Evolutionary conservation across 2,888 invertebrate species (phyloP).

Genomic region (Diarsia mendica): DNA sequence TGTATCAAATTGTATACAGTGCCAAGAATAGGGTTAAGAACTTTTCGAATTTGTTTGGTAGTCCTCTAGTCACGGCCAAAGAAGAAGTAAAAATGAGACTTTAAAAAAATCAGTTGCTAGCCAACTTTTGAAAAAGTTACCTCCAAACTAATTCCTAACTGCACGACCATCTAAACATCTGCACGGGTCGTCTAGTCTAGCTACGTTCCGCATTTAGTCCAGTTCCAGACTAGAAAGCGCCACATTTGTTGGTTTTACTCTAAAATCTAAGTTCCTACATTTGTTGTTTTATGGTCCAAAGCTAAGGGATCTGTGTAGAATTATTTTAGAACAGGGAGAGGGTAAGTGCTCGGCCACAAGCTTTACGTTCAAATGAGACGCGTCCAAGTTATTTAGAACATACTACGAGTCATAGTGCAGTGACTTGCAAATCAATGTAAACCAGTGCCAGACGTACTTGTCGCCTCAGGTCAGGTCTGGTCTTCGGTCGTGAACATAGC

Average conservation of each 20-base stretch:
- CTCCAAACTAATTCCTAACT: slow-evolving; percentile 48
- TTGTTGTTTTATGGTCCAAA: slow-evolving; percentile 54
- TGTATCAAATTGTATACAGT: too few relatives aligned
- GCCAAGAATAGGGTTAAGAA: too few relatives aligned
- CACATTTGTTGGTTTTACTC: slow-evolving; percentile 55
- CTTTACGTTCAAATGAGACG: neutral
- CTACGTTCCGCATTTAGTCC: slow-evolving; percentile 59
- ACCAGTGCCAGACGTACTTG: neutral
- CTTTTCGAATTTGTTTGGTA: too few relatives aligned
- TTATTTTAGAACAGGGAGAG: slow-evolving; percentile 50
- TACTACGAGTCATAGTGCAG: neutral
- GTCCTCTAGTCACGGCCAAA: too few relatives aligned
- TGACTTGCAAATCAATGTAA: neutral
- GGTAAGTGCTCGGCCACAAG: neutral
- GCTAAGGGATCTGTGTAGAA: slow-evolving; percentile 37
- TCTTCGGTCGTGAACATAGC: too few relatives aligned
- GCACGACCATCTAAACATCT: slow-evolving; percentile 35
- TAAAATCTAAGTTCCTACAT: slow-evolving; percentile 59
- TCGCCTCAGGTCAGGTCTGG: too few relatives aligned
- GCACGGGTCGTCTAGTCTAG: slow-evolving; percentile 55
- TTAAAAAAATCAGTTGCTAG: neutral
- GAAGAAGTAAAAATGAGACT: too few relatives aligned
- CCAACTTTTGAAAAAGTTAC: neutral
- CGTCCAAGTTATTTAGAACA: neutral
- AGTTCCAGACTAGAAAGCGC: slow-evolving; percentile 50